Conservation (phyloP, 2,113 vertebrate species). For the Vombatus ursinus region DNA sequence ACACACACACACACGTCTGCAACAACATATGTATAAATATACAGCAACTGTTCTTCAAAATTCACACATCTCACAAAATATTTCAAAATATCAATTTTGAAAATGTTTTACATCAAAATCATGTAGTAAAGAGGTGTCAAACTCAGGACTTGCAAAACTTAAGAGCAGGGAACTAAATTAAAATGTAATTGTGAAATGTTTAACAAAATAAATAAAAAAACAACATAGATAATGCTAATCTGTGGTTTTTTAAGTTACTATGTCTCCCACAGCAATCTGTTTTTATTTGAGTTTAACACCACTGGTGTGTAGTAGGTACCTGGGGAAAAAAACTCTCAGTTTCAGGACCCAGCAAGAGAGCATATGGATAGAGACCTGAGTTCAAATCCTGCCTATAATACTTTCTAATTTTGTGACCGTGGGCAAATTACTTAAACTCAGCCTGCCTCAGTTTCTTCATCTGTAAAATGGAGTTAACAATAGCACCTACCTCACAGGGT, state of each 20-base stretch:
- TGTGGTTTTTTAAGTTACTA: neutral
- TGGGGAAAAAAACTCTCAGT: neutral
- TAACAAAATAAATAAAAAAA: neutral
- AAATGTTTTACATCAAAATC: neutral
- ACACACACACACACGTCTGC: neutral
- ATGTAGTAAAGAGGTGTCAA: neutral
- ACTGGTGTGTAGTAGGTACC: neutral
- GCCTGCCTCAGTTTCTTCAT: neutral
- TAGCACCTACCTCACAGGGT: neutral
- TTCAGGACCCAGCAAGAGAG: neutral
- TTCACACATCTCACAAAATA: neutral
- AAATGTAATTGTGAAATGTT: neutral
- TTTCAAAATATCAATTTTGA: slow-evolving; percentile 37
- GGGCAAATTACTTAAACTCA: neutral
- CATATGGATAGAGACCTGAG: neutral
- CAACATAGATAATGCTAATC: neutral
- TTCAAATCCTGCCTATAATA: neutral
- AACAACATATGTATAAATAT: neutral
- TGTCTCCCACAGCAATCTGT: neutral
- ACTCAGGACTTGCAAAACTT: neutral
- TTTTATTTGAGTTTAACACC: neutral
- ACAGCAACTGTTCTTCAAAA: neutral
- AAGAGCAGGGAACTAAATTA: neutral
- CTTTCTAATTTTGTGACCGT: neutral
- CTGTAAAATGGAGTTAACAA: neutral